Base-by-base conservation (phyloP, 2,797 vertebrate species). In the Sebastes minor region DNA sequence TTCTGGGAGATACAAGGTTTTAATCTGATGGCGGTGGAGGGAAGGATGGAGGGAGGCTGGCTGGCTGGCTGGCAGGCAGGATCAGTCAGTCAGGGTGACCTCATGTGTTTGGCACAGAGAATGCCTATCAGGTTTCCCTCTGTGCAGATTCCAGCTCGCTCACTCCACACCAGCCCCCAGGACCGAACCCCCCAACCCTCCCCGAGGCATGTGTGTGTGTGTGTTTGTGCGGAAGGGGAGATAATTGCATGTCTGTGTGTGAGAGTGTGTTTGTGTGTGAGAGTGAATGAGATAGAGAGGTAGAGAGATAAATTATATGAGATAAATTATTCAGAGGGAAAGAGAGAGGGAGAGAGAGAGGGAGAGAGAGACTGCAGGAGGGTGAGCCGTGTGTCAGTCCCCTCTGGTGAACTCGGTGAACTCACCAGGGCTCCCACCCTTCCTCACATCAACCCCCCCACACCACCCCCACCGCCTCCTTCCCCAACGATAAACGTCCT, bases 121-220 rank as follows among this genome's bases (percentile, higher is more conserved):
- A 93, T 71, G 88, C 88, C 91, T 93, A 95, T 95, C 94, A 92
- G 92, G 92, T 95, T 95, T 94, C 94, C 90, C 88, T 88, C 76
- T 81, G 90, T 88, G 91, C 91, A 91, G 94, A 94, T 92, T 95
- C 93, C 90, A 91, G 89, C 87, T 82, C 70, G 83, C 87, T 89
- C 85, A 83, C 90, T 88, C 88, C 76, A 85, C 90, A 92, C 84
- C 85, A 89, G 86, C 87, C 86, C 87, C 87, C 83, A 73, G 83
- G 86, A 89, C 87, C 52, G 53, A 78, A 76, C 73, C 88, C 85
- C 71, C 57, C 85, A 65, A 73, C 57, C 10, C 42, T 4, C 7
- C 66, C 8, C 86, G 49, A 85, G 85, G 86, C 83, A n/a, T 90
- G 82, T 71, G 71, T 14, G 38, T 42, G n/a, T 80, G 71, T 62